These are phyloP conservation scores for Jaculus jaculus DNA, from an alignment of 2,113 vertebrate genomes.

Conservation along the genomic window DNA sequence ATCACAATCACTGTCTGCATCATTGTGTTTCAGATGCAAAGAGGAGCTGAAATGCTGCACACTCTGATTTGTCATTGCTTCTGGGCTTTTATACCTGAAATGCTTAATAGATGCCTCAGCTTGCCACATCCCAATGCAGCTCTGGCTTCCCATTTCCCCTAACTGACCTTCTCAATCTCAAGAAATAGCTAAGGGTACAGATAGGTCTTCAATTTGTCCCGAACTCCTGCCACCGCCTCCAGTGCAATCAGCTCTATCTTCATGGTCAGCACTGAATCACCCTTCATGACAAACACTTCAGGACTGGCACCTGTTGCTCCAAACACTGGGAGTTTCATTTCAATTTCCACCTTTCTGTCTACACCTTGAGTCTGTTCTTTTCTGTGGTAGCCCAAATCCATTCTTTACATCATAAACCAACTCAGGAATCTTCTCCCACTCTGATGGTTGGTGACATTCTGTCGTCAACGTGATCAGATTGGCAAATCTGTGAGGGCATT, in stretches of 20 bases:
- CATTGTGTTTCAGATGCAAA: background rate
- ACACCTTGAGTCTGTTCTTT: background rate
- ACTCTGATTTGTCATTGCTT: background rate
- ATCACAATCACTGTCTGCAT: background rate
- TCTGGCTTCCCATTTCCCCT: background rate
- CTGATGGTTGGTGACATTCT: too few relatives aligned
- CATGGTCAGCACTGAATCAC: rapidly evolving
- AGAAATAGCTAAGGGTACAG: background rate
- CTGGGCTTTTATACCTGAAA: background rate
- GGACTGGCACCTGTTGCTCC: background rate
- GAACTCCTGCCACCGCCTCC: background rate
- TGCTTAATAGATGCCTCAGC: background rate
- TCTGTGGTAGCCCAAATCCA: background rate
- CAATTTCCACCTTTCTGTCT: background rate
- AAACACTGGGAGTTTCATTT: background rate
- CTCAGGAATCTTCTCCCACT: background rate
- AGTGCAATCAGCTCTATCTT: background rate
- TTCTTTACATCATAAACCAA: background rate
- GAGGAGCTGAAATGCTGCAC: background rate
- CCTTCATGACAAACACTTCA: background rate
- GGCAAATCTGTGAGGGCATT: too few relatives aligned
- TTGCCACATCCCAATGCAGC: background rate
- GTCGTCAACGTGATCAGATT: too few relatives aligned
- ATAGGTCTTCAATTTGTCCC: too few relatives aligned
- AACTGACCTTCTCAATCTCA: background rate